Base-by-base conservation (phyloP, 2,797 vertebrate genomes). In the Vespertilio murinus region DNA sequence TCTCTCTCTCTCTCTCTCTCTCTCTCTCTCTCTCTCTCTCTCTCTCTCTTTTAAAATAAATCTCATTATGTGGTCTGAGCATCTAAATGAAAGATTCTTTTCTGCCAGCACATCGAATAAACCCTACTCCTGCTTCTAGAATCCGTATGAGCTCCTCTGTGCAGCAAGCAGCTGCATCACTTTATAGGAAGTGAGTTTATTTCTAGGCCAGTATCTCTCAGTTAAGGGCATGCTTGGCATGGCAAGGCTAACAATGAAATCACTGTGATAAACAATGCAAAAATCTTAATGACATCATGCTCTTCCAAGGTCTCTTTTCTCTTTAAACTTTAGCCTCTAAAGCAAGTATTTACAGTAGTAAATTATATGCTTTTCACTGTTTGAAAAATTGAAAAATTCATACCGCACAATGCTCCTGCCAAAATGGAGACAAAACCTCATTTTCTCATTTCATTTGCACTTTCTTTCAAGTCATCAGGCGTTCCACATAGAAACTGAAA, bases 61-160 rank as follows among this genome's bases (percentile, higher is more conserved):
- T 97, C 45, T 84, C 75, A 89, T 93, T 42, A 70, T 22, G 8
- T 56, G 40, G 87, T 96, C 40, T 89, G 92, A 93, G 56, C 38
- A 87, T 75, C 33, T 78, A 97, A 94, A 69, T 20, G 33, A 85
- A 91, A 95, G 35, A 70, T 71, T 64, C 52, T 73, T 93, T 97
- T 92, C 95, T 92, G 49, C 28, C 33, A 95, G 65, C 13, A 42
- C 3, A 38, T 64, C 75, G 47, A 64, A 88, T 45, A 94, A 95
- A 61, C 0, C 0, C 14, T 59, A 64, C 22, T 65, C 85, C 83
- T 65, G 89, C 52, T 77, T 95, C 84, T 65, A 13, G 70, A 93
- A 96, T 92, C 84, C n/a, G 88, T 88, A 82, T 85, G 65, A 94
- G 85, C 47, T 2, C 49, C 69, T 95, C 79, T 86, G 71, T 70